Conservation (phyloP, 2,113 vertebrate genomes). For the Ahaetulla prasina region DNA sequence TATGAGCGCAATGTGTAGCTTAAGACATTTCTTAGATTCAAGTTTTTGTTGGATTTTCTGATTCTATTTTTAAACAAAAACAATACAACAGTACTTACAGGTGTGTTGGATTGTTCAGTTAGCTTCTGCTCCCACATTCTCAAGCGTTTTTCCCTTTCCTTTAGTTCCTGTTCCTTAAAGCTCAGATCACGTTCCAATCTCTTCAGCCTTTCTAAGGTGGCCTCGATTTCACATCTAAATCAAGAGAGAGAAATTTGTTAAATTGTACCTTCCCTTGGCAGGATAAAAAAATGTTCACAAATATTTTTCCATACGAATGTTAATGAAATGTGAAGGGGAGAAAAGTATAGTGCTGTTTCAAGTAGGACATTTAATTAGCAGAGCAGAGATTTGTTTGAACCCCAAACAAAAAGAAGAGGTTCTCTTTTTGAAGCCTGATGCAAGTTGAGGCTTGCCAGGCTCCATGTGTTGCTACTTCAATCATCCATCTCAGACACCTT, state of each 20-base stretch:
- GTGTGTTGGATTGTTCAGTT: slow-evolving; percentile 91
- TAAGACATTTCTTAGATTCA: neutral
- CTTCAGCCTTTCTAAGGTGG: slow-evolving; percentile 94
- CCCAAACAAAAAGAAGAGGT: slow-evolving; percentile 51
- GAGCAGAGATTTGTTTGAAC: slow-evolving; percentile 36
- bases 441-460: slow-evolving; percentile 70
- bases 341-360: slow-evolving; percentile 55
- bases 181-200: slow-evolving; percentile 97
- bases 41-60: slow-evolving; percentile 26
- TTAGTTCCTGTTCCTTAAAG: slow-evolving; percentile 95
- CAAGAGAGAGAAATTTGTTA: slow-evolving; percentile 59
- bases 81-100: slow-evolving; percentile 78
- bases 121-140: slow-evolving; percentile 98
- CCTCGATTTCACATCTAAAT: slow-evolving; percentile 93
- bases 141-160: slow-evolving; percentile 88
- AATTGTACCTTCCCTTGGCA: slow-evolving; percentile 49
- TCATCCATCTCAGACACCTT: slow-evolving; percentile 77
- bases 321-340: slow-evolving; percentile 56
- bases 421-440: slow-evolving; percentile 75
- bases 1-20: neutral
- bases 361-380: slow-evolving; percentile 58
- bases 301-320: slow-evolving; percentile 37
- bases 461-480: slow-evolving; percentile 79
- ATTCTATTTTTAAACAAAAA: slow-evolving; percentile 5
- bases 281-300: slow-evolving; percentile 50